Percentiles rank a stretch among this genome's conserved stretches.
phyloP scores from a whole-genome alignment of 2,797 vertebrate species.

The Loris lydekkerianus region DNA sequence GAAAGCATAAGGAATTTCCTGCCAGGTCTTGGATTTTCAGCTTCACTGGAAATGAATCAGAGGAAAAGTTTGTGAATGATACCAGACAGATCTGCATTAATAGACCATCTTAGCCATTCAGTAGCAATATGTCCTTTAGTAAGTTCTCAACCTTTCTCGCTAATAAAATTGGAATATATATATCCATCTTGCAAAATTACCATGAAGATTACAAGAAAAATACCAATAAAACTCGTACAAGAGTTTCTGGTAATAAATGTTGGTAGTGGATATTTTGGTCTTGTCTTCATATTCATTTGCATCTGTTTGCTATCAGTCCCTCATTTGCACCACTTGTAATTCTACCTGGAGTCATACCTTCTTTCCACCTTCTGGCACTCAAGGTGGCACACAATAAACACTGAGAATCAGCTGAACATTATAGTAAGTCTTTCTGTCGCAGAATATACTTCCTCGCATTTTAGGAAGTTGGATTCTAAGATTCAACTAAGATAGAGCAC shows the following conservation, averaged over 20 bases:
- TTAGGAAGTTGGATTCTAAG: neutral
- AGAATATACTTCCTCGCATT: conserved; percentile 6
- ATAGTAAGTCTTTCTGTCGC: conserved; percentile 4
- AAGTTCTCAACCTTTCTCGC: conserved; percentile 40
- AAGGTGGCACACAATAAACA: neutral
- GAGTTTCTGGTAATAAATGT: neutral
- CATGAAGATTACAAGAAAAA: neutral
- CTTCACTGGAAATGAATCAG: neutral
- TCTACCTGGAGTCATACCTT: neutral
- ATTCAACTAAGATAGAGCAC: neutral
- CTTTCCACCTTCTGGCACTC: neutral
- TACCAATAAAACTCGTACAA: neutral
- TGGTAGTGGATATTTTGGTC: neutral
- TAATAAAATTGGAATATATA: conserved; percentile 19
- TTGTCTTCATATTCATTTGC: neutral
- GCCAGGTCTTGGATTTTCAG: neutral
- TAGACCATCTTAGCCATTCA: neutral
- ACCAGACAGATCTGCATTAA: neutral
- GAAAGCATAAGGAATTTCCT: neutral
- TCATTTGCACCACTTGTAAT: neutral
- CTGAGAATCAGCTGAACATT: neutral
- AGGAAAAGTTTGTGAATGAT: neutral
- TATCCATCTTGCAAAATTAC: neutral
- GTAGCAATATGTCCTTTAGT: neutral
- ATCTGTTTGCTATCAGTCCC: neutral